A percentile compares a stretch with the other conserved stretches of the same genome.
Evolutionary conservation across 2,888 invertebrate species (phyloP).

Genomic region (Polia nebulosa): DNA sequence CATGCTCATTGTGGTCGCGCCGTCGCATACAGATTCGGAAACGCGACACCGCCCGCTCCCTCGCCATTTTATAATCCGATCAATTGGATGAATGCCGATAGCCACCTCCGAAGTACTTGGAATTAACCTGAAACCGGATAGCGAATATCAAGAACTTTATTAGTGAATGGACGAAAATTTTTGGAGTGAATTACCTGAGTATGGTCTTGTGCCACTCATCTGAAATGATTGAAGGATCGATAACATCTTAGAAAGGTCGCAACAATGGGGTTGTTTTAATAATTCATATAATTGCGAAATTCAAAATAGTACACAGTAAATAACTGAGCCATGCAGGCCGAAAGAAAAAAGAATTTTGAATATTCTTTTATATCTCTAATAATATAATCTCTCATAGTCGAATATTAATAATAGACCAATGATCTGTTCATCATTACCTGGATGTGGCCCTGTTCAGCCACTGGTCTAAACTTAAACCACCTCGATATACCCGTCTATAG

Average conservation of each 20-base stretch:
- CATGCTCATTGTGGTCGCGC: conserved; percentile 74
- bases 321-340: too few species aligned
- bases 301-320: too few species aligned
- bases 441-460: too few species aligned
- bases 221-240: conserved; percentile 13
- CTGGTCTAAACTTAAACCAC: too few species aligned
- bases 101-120: conserved; percentile 63
- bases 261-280: background rate
- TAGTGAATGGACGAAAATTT: conserved; percentile 61
- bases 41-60: conserved; percentile 72
- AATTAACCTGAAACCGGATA: conserved; percentile 63
- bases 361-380: too few species aligned
- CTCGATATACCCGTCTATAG: too few species aligned
- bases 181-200: conserved; percentile 39
- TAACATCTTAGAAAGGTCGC: background rate
- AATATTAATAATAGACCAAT: too few species aligned
- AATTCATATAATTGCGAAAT: too few species aligned
- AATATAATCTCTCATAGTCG: too few species aligned
- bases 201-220: conserved; percentile 25
- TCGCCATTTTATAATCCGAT: conserved; percentile 69
- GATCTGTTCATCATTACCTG: too few species aligned
- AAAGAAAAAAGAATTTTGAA: too few species aligned
- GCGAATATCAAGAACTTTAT: conserved; percentile 57
- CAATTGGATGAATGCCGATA: conserved; percentile 67
- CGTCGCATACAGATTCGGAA: conserved; percentile 69